phyloP scores from a whole-genome alignment of 2,797 vertebrate species.

The Parauchenoglanis ngamensis region DNA sequence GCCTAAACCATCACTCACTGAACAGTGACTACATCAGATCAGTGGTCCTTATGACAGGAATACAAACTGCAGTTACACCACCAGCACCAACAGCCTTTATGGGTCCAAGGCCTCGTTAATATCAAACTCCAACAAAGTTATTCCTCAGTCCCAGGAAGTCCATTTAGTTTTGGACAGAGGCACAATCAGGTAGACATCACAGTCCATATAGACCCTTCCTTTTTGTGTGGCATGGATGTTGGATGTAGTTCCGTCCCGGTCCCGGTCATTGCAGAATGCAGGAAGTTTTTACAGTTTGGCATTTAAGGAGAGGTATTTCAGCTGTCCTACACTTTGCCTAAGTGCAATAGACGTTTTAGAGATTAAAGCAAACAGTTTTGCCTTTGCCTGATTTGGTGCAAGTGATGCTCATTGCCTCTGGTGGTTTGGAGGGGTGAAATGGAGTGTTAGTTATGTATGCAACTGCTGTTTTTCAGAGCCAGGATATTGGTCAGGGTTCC shows the following conservation, averaged over 20 bases:
- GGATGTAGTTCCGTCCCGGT: neutral
- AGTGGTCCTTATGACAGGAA: neutral
- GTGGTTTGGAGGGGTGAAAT: neutral
- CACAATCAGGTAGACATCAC: neutral
- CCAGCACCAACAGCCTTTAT: neutral
- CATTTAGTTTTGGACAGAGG: neutral
- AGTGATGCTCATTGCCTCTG: neutral
- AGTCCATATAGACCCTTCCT: neutral
- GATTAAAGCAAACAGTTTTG: neutral
- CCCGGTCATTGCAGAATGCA: neutral
- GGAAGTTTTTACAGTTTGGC: neutral
- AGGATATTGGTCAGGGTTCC: neutral
- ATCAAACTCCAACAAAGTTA: neutral
- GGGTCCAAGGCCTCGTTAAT: neutral
- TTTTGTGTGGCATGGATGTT: neutral
- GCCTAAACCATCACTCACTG: neutral
- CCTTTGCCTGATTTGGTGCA: neutral
- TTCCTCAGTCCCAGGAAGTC: neutral
- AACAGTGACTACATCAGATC: neutral
- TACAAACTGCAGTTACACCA: neutral
- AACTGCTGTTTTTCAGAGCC: neutral
- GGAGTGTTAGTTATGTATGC: neutral
- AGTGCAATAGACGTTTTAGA: neutral
- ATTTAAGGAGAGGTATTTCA: neutral
- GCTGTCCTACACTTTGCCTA: neutral